These are phyloP conservation scores for Eospalax fontanierii DNA, from an alignment of 2,797 vertebrate genomes.

Conservation along the genomic window DNA sequence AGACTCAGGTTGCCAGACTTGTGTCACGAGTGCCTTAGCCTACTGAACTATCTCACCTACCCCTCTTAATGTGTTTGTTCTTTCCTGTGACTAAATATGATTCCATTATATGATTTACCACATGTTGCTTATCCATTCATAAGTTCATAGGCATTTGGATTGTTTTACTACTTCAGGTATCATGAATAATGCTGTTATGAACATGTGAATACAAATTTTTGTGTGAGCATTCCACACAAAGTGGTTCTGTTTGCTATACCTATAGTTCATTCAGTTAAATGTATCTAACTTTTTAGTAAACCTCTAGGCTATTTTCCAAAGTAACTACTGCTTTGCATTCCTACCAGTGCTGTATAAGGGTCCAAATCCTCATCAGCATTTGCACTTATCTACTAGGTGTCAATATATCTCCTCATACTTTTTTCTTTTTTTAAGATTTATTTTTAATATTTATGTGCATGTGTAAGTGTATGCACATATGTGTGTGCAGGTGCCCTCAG, in stretches of 20 bases:
- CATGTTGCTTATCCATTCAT: neutral
- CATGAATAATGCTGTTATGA: neutral
- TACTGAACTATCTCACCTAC: neutral
- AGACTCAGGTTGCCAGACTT: neutral
- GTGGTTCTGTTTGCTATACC: neutral
- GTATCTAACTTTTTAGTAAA: neutral
- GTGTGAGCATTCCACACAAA: neutral
- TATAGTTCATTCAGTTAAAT: neutral
- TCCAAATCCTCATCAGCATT: neutral
- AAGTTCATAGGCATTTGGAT: neutral
- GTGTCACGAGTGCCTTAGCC: neutral
- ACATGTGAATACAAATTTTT: neutral
- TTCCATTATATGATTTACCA: neutral
- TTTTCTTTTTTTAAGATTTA: too few relatives aligned
- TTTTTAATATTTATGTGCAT: too few relatives aligned
- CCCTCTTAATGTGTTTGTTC: neutral
- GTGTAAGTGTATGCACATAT: too few relatives aligned
- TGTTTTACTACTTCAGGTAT: neutral
- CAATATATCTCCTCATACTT: neutral
- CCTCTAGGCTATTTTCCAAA: neutral
- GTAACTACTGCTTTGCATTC: neutral
- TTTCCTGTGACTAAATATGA: conserved; percentile 29
- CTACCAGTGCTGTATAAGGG: neutral
- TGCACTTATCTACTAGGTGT: neutral
- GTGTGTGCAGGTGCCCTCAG: too few relatives aligned